phyloP scores from a whole-genome alignment of 2,797 vertebrate species.

The Novumbra hubbsi region DNA sequence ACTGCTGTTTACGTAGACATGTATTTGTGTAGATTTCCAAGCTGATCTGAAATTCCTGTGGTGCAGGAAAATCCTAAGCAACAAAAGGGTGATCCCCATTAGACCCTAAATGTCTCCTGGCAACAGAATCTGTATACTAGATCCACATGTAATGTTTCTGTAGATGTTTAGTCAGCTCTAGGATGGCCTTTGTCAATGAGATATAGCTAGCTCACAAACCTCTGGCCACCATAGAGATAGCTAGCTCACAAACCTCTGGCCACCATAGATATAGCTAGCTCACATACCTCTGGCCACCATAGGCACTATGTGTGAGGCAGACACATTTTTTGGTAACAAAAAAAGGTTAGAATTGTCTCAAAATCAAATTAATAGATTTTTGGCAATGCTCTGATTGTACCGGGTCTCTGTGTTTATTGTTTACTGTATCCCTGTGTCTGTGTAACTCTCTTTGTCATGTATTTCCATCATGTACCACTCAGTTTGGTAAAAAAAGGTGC shows the following conservation, averaged over 20 bases:
- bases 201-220: slow-evolving; percentile 17
- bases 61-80: too few relatives aligned
- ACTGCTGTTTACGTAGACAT: too few relatives aligned
- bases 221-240: too few relatives aligned
- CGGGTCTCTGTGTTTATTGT: background rate
- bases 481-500: background rate
- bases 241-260: too few relatives aligned
- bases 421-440: background rate
- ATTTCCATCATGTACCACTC: background rate
- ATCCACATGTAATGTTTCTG: slow-evolving; percentile 35
- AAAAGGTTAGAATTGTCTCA: too few relatives aligned
- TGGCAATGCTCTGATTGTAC: background rate
- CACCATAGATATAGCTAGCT: too few relatives aligned
- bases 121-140: slow-evolving; percentile 66
- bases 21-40: too few relatives aligned
- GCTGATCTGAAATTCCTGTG: too few relatives aligned
- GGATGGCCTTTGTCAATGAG: background rate
- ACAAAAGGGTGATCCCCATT: too few relatives aligned
- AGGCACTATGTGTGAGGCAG: too few relatives aligned
- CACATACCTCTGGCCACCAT: too few relatives aligned
- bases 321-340: too few relatives aligned
- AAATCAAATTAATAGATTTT: background rate
- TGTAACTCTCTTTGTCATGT: background rate
- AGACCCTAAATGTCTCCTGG: slow-evolving; percentile 46
- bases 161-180: background rate